These are phyloP conservation scores for Fragum fragum DNA, from an alignment of 2,888 invertebrate species.

Conservation along the genomic window DNA sequence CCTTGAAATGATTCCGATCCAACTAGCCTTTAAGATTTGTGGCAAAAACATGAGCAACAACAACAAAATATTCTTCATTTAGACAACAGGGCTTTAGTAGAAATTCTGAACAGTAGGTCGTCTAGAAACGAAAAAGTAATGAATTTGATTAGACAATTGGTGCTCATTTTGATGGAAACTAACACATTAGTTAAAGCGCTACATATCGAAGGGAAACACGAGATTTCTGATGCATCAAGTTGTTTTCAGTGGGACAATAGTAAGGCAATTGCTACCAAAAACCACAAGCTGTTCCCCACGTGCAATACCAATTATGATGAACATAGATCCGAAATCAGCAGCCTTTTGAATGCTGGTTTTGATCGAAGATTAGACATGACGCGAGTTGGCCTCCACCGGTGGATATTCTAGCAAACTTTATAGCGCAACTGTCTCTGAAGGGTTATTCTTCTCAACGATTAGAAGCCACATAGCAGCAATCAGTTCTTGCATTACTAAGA, in stretches of 20 bases:
- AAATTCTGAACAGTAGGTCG: neutral
- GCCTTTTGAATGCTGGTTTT: neutral
- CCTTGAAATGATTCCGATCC: conserved; percentile 7
- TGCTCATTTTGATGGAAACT: neutral
- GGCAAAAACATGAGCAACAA: neutral
- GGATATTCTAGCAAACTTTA: neutral
- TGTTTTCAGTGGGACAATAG: conserved; percentile 15
- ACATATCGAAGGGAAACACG: neutral
- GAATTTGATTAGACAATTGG: conserved; percentile 2
- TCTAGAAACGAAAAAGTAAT: neutral
- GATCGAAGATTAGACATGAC: neutral
- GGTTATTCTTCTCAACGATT: neutral
- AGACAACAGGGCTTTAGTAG: conserved; percentile 5
- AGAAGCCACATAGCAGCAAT: conserved; percentile 7
- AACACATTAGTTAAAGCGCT: neutral
- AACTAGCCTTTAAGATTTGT: conserved; percentile 7
- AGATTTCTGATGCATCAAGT: neutral
- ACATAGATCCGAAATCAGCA: neutral
- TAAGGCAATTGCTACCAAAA: neutral
- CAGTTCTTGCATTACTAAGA: neutral
- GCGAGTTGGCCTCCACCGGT: neutral
- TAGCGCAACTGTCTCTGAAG: conserved; percentile 6
- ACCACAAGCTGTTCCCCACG: neutral
- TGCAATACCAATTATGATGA: neutral
- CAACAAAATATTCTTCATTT: neutral